Percentiles rank a stretch among this genome's conserved stretches.
Evolutionary conservation across 2,797 vertebrate genomes (phyloP).

Genomic region (Cyclura pinguis): DNA sequence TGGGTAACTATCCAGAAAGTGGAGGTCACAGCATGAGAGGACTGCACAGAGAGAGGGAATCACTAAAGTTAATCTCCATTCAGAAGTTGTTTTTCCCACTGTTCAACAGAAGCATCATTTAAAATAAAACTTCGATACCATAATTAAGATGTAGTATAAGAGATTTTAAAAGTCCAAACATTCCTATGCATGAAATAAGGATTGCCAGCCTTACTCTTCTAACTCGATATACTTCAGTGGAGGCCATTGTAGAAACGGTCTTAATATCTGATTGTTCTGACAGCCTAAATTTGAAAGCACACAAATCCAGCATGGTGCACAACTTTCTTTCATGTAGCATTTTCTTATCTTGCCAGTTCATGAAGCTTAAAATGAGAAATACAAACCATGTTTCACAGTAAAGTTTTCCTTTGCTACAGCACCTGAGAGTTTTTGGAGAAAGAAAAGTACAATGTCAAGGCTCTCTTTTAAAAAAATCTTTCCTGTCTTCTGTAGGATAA

Average conservation of each 20-base stretch:
- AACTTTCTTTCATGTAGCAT: not conserved
- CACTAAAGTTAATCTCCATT: too few relatives aligned
- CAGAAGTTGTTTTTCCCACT: too few relatives aligned
- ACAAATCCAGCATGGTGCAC: not conserved
- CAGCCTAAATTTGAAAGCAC: too few relatives aligned
- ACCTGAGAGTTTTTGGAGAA: not conserved
- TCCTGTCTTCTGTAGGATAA: constrained; percentile 87
- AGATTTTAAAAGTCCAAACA: not conserved
- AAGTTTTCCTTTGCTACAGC: not conserved
- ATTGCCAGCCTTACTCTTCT: not conserved
- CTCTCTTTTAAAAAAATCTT: not conserved
- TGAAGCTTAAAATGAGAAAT: not conserved
- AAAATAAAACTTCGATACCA: not conserved
- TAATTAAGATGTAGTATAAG: not conserved
- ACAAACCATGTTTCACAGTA: not conserved
- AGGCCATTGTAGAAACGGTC: not conserved
- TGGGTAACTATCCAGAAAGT: too few relatives aligned
- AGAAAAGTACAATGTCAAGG: not conserved
- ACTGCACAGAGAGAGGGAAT: too few relatives aligned
- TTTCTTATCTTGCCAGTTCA: not conserved
- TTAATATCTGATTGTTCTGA: not conserved
- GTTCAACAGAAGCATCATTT: not conserved
- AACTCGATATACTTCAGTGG: not conserved
- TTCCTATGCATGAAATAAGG: not conserved
- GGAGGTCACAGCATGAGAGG: too few relatives aligned